Evolutionary conservation across 2,113 vertebrate genomes (phyloP).

Genomic region (Glaucomys volans): DNA sequence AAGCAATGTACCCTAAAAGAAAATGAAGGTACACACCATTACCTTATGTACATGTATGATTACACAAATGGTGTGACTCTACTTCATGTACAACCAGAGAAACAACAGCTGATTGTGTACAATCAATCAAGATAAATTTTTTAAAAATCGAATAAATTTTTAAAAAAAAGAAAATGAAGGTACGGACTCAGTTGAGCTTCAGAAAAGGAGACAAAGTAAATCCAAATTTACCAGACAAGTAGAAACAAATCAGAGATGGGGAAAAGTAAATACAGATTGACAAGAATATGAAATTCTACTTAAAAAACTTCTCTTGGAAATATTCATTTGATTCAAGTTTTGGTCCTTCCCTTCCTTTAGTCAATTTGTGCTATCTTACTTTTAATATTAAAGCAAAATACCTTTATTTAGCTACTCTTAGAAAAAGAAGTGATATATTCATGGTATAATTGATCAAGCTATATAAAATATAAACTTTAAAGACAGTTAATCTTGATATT

Average conservation of each 20-base stretch:
- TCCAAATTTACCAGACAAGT: neutral
- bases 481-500: neutral
- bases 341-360: neutral
- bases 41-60: too few species aligned
- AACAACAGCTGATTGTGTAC: too few species aligned
- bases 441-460: neutral
- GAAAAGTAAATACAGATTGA: neutral
- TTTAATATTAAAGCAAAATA: conserved; percentile 30
- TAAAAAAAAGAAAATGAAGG: conserved; percentile 34
- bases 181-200: neutral
- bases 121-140: too few species aligned
- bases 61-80: too few species aligned
- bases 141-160: too few species aligned
- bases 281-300: neutral
- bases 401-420: neutral
- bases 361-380: neutral
- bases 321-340: neutral
- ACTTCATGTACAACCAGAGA: too few species aligned
- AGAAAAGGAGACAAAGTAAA: neutral
- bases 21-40: conserved; percentile 27
- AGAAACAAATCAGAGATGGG: neutral
- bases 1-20: neutral
- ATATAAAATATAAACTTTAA: neutral
- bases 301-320: conserved; percentile 23
- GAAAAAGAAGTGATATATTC: neutral